phyloP scores from a whole-genome alignment of 2,888 invertebrate genomes.

The Chrysotoxum bicinctum region DNA sequence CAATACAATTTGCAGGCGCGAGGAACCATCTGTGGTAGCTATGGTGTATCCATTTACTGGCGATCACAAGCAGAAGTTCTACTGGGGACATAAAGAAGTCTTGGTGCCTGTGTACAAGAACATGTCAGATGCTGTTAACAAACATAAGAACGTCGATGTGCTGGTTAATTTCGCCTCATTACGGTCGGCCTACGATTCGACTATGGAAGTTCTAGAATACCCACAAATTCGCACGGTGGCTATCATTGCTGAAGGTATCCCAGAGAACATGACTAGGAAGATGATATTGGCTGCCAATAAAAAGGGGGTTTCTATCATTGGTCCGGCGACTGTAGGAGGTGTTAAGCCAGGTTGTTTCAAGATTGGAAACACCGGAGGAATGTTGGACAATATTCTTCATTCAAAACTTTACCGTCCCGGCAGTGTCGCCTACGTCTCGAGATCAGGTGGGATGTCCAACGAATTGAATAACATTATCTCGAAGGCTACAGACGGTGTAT shows the following conservation, averaged over 20 bases:
- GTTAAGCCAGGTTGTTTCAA: slow-evolving; percentile 99
- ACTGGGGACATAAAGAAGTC: slow-evolving; percentile 99
- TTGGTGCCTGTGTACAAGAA: slow-evolving; percentile 97
- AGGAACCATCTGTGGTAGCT: slow-evolving; percentile 95
- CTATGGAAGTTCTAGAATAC: slow-evolving; percentile 95
- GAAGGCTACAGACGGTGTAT: slow-evolving; percentile 97
- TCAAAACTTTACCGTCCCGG: slow-evolving; percentile 98
- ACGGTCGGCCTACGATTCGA: slow-evolving; percentile 98
- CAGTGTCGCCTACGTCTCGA: slow-evolving; percentile 98
- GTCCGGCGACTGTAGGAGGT: slow-evolving; percentile 97
- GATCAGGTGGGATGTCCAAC: slow-evolving; percentile 99
- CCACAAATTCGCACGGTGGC: slow-evolving; percentile 98
- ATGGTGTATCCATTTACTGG: slow-evolving; percentile 99
- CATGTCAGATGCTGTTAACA: slow-evolving; percentile 97
- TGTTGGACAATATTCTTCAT: slow-evolving; percentile 99
- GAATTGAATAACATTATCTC: slow-evolving; percentile 99
- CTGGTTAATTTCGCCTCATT: slow-evolving; percentile 98
- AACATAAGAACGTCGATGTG: slow-evolving; percentile 97
- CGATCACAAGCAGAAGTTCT: slow-evolving; percentile 99
- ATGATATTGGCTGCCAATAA: slow-evolving; percentile 92
- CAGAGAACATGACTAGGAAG: slow-evolving; percentile 98
- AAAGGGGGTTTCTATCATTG: slow-evolving; percentile 93
- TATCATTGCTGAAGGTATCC: slow-evolving; percentile 99
- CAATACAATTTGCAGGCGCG: slow-evolving; percentile 91
- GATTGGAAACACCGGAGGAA: slow-evolving; percentile 99